Conservation (phyloP, 2,113 vertebrate species). For the Corapipo altera region DNA sequence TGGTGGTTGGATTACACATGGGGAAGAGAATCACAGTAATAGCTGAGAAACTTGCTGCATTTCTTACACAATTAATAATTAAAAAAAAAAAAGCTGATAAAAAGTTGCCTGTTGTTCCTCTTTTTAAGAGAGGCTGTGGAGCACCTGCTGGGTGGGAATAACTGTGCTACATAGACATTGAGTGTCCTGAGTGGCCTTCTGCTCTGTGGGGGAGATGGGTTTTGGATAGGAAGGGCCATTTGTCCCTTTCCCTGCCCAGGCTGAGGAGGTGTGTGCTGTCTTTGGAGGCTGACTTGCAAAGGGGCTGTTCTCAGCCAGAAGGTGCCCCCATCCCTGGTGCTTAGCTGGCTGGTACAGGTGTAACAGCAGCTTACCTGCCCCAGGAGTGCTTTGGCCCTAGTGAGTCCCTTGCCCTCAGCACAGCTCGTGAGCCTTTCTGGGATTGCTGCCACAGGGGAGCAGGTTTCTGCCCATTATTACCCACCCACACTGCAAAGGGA, state of each 20-base stretch:
- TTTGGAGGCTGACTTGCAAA: background rate
- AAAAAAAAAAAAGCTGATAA: background rate
- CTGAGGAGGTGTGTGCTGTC: background rate
- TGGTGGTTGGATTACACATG: rapidly evolving
- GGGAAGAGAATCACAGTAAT: background rate
- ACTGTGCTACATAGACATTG: rapidly evolving
- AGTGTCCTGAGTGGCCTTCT: too few relatives aligned
- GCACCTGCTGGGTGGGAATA: background rate
- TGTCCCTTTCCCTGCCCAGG: background rate
- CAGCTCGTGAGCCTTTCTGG: background rate
- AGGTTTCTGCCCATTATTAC: background rate
- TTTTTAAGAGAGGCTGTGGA: background rate
- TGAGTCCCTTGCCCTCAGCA: rapidly evolving
- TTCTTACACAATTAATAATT: background rate
- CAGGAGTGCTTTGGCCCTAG: background rate
- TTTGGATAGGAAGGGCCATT: background rate
- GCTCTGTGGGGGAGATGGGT: rapidly evolving
- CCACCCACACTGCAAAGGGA: rapidly evolving
- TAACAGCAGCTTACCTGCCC: background rate
- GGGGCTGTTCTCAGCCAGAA: background rate
- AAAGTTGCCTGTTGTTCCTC: background rate
- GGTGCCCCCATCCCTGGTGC: background rate
- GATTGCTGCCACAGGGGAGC: rapidly evolving
- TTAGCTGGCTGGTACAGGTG: background rate
- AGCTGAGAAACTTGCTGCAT: background rate